Conservation (phyloP, 2,113 vertebrate genomes). For the Bufo gargarizans region DNA sequence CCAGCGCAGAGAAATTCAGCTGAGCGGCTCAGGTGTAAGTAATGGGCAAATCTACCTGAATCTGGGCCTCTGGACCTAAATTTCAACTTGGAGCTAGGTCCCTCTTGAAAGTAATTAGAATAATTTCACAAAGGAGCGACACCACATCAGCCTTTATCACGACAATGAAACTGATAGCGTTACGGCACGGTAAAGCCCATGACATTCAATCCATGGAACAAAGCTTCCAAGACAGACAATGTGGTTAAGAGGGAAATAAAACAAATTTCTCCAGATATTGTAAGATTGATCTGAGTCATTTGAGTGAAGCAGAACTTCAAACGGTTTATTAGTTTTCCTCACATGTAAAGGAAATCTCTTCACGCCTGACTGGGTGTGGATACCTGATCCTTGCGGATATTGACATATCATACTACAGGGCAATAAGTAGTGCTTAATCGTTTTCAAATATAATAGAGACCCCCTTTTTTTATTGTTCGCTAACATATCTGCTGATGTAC, state of each 20-base stretch:
- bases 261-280: slow-evolving; percentile 54
- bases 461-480: slow-evolving; percentile 52
- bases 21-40: too few relatives aligned
- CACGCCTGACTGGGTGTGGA: slow-evolving; percentile 63
- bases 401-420: slow-evolving; percentile 61
- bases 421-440: slow-evolving; percentile 50
- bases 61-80: too few relatives aligned
- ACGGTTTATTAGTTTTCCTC: slow-evolving; percentile 52
- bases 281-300: slow-evolving; percentile 42
- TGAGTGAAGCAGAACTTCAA: slow-evolving; percentile 47
- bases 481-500: slow-evolving; percentile 56
- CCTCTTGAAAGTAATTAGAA: slow-evolving; percentile 1
- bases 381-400: slow-evolving; percentile 55
- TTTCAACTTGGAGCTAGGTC: neutral
- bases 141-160: slow-evolving; percentile 18
- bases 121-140: neutral
- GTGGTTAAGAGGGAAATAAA: slow-evolving; percentile 55
- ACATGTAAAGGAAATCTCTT: slow-evolving; percentile 66
- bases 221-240: slow-evolving; percentile 26
- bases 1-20: too few relatives aligned
- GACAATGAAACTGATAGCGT: slow-evolving; percentile 10
- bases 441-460: slow-evolving; percentile 58
- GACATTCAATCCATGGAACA: slow-evolving; percentile 56
- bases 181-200: slow-evolving; percentile 10
- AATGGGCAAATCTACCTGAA: too few relatives aligned